Percentiles rank a stretch among this genome's conserved stretches.
These are phyloP conservation scores for Charanyca ferruginea DNA, from an alignment of 2,888 invertebrate genomes.

Conservation along the genomic window DNA sequence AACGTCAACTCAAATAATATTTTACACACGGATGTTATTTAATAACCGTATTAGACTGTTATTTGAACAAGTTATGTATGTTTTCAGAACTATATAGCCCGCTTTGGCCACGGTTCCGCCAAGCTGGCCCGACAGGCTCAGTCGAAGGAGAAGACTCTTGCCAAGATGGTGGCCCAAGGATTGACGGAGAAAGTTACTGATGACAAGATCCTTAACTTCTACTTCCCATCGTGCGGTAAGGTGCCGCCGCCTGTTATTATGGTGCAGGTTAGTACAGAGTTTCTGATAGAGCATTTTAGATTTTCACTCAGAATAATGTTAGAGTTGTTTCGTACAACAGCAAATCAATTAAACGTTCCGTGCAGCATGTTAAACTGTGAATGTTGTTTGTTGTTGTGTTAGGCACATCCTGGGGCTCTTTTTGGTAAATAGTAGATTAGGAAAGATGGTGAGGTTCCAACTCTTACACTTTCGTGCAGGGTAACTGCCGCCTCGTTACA, in stretches of 20 bases:
- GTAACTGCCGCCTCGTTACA: too few species aligned
- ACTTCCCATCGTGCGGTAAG: slow-evolving; percentile 98
- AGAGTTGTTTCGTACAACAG: too few species aligned
- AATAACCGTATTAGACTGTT: not conserved
- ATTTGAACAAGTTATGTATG: not conserved
- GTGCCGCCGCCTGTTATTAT: slow-evolving; percentile 99
- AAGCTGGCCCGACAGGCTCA: slow-evolving; percentile 99
- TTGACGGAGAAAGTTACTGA: slow-evolving; percentile 98
- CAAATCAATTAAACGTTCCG: too few species aligned
- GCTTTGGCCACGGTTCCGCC: slow-evolving; percentile 99
- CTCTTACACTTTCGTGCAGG: too few species aligned
- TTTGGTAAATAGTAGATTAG: too few species aligned
- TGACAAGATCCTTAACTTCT: slow-evolving; percentile 98
- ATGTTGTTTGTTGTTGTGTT: too few species aligned
- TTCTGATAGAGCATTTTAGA: not conserved
- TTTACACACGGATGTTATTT: not conserved
- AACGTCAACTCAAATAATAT: slow-evolving; percentile 3
- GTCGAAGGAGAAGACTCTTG: slow-evolving; percentile 99
- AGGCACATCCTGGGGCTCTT: too few species aligned
- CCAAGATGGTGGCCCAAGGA: slow-evolving; percentile 99
- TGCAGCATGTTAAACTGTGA: too few species aligned
- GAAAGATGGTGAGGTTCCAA: too few species aligned
- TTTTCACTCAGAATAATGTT: too few species aligned
- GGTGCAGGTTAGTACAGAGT: slow-evolving; percentile 94
- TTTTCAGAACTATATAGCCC: slow-evolving; percentile 97